Base-by-base conservation (phyloP, 2,113 vertebrate species). In the Scortum barcoo region DNA sequence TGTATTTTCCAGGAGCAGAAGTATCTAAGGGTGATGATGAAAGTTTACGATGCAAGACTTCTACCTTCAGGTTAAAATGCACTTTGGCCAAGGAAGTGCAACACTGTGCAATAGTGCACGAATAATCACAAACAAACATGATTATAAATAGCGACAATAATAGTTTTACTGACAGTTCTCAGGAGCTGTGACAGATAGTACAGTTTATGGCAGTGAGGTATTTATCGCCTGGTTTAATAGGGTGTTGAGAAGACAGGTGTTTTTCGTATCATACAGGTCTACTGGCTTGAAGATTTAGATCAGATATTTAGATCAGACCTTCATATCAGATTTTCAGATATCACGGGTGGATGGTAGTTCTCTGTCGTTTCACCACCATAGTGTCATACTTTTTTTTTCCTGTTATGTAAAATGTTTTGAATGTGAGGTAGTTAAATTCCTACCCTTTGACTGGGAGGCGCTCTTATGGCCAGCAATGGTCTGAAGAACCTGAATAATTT, bases 261-360 rank as follows among this genome's bases (percentile, higher is more conserved):
- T 57, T 42, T n/a, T 22, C n/a, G 33, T 6, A 36, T 36, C 33
- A 36, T 36, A 36, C 20, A 42, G 44, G 24, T 26, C 20, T 19
- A 14, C 51, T 30, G 13, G 20, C 38, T 42, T 11, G 17, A 13
- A 13, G 57, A 65, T 36, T 58, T 51, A 26, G 60, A 79, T 65
- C 57, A 78, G 65, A 69, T n/a, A 20, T 17, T 58, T 1, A 20
- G 44, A 51, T 53, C 56, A 62, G 26, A 42, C 58, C n/a, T n/a
- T n/a, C n/a, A n/a, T n/a, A n/a, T n/a, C n/a, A n/a, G n/a, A n/a
- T 24, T 67, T 72, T 83, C 24, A 72, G 24, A 75, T 65, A 73
- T 86, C 61, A 69, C 68, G 38, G 63, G 46, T n/a, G 1, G 46
- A 48, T 7, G 7, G 13, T 24, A 20, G 46, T 58, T 81, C n/a